phyloP scores from a whole-genome alignment of 2,888 invertebrate species.

The Drosophila cracens region DNA sequence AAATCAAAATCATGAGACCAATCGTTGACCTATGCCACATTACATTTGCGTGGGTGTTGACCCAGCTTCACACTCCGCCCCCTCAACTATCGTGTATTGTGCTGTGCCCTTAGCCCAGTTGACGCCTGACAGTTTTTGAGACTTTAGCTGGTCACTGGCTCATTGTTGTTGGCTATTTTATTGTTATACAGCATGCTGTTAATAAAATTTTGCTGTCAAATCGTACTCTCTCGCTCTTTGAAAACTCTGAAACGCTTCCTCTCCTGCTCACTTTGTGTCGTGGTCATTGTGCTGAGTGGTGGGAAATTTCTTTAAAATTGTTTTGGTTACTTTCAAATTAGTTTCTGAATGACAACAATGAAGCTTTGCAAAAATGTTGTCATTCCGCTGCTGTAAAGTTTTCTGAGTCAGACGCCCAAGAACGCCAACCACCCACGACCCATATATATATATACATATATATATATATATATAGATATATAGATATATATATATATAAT shows the following conservation, averaged over 20 bases:
- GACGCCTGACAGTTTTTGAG: constrained; percentile 46
- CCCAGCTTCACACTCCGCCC: neutral
- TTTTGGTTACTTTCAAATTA: constrained; percentile 83
- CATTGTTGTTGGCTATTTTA: constrained; percentile 53
- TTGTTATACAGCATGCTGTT: constrained; percentile 77
- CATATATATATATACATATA: neutral
- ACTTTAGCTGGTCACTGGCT: constrained; percentile 50
- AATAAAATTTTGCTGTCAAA: constrained; percentile 77
- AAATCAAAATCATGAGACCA: constrained; percentile 71
- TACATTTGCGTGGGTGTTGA: constrained; percentile 47
- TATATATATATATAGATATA: neutral
- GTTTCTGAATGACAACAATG: constrained; percentile 80
- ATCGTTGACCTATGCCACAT: constrained; percentile 70
- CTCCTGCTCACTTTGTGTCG: constrained; percentile 11
- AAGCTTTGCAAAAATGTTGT: constrained; percentile 82
- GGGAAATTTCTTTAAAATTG: constrained; percentile 81
- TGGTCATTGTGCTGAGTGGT: constrained; percentile 63
- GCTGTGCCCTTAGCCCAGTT: constrained; percentile 49
- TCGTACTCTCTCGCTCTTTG: constrained; percentile 3
- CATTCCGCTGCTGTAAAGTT: constrained; percentile 80
- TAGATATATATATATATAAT: neutral
- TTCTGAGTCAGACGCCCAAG: constrained; percentile 40
- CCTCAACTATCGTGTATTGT: constrained; percentile 20
- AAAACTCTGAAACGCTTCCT: neutral
- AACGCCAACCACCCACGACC: neutral